Evolutionary conservation across 1,140 invertebrate species (phyloP), one percentile per base, ranked within the genome.

Genomic region (Cardiocondyla obscurior): DNA sequence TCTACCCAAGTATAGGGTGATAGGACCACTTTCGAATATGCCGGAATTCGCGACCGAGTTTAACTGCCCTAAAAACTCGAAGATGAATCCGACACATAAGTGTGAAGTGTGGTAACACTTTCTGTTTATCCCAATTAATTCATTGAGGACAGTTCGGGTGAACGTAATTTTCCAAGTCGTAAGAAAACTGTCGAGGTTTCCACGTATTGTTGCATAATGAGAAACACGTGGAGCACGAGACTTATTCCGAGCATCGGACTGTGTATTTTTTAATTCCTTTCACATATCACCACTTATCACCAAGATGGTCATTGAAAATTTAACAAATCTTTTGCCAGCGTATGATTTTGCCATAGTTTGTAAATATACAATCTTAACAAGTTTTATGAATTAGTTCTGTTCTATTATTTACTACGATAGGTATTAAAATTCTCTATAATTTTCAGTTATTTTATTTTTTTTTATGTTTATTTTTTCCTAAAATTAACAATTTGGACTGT

Each of bases 71-170:
- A 82, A 94, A 4, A 96, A 96, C 6, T 96, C 96, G 1, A 95
- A 95, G 81, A 99, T 99, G 98, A 99, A 99, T 94, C 98, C 98
- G 14, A 92, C 93, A 44, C 95, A 97, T 6, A 99, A 99, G 92
- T 99, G 98, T 92, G 97, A 97, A 91, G 96, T 99, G 60, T 99
- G 98, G 98, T 99, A 97, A 95, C 44, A 57, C 39, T 28, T 28
- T 22, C 12, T 8, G 25, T 49, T 6, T 22, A 10, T 28, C 12
- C 28, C 4, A 19, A 46, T 12, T 42, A 19, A 57, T 58, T 72
- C 30, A 58, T 55, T 49, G 10, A 69, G 19, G 25, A 65, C 36
- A 65, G 55, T 85, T 85, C 49, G 33, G n/a, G 36, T 42, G n/a
- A 19, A 25, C 49, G 16, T 7, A 10, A 67, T 85, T 28, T 46